phyloP scores from a whole-genome alignment of 1,140 invertebrate genomes.

The Papilio glaucus region DNA sequence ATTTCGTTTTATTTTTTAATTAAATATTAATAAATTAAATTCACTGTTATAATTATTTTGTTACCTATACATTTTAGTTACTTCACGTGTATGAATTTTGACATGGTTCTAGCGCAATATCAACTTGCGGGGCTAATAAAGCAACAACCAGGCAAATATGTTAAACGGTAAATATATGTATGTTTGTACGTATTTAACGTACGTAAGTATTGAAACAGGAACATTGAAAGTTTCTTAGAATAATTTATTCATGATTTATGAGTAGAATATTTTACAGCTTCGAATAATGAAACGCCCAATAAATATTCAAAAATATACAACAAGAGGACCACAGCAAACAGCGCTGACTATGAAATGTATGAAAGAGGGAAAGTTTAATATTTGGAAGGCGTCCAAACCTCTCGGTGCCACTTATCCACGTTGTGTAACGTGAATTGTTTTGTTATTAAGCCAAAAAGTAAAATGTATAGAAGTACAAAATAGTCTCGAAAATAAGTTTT shows the following conservation, averaged over 20 bases:
- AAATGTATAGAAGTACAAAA: constrained; percentile 6
- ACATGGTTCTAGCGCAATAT: no score
- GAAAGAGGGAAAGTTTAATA: constrained; percentile 34
- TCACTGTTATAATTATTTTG: no score
- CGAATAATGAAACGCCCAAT: constrained; percentile 19
- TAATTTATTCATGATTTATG: constrained; percentile 1
- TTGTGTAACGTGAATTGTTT: constrained; percentile 31
- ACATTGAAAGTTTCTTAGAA: constrained; percentile 7
- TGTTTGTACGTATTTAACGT: no score
- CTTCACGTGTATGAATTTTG: no score
- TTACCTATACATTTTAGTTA: no score
- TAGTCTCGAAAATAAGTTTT: constrained; percentile 20
- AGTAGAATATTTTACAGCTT: constrained; percentile 13
- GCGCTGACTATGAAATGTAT: constrained; percentile 32
- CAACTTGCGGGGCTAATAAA: no score
- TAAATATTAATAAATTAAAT: no score
- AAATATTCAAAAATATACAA: constrained; percentile 25
- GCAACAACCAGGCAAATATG: no score
- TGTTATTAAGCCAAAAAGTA: constrained; percentile 25
- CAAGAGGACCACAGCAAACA: constrained; percentile 16
- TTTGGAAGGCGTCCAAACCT: constrained; percentile 31
- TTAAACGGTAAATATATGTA: no score
- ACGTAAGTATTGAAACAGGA: no score
- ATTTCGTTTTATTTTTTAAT: no score
- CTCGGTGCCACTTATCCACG: constrained; percentile 31